These are phyloP conservation scores for Coregonus suidteri DNA, from an alignment of 2,797 vertebrate genomes.

Conservation along the genomic window DNA sequence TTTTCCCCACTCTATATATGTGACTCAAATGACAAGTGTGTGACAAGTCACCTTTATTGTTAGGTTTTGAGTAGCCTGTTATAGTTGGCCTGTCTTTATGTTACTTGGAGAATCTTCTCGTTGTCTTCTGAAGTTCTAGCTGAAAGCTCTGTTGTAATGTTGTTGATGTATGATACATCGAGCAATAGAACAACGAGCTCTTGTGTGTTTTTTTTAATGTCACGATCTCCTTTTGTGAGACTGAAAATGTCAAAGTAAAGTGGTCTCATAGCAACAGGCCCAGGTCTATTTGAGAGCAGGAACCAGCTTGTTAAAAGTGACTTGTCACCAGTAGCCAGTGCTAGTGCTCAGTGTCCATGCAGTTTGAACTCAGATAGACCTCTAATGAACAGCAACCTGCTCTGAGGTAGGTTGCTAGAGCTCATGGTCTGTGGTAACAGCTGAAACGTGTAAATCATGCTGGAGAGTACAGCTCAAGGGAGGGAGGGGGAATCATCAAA, in stretches of 20 bases:
- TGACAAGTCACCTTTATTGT: neutral
- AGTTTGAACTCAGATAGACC: neutral
- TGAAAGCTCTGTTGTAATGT: no score
- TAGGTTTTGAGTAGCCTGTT: neutral
- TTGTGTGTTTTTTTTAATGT: neutral
- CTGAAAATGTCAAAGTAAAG: neutral
- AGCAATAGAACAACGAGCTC: neutral
- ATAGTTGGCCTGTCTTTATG: neutral
- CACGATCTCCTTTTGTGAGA: neutral
- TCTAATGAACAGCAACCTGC: neutral
- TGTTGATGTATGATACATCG: neutral
- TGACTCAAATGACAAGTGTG: neutral
- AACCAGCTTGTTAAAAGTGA: constrained; percentile 2
- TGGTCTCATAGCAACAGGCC: constrained; percentile 5
- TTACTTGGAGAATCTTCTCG: neutral
- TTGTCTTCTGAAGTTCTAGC: neutral
- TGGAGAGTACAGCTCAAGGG: neutral
- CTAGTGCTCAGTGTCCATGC: neutral
- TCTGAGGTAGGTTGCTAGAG: neutral
- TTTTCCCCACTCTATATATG: no score
- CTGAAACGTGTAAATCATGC: neutral
- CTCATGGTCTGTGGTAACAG: neutral
- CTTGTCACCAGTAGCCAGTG: neutral
- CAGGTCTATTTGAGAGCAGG: neutral
- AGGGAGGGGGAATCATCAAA: constrained; percentile 2